These are phyloP conservation scores for Megaustenia siamemsis DNA, from an alignment of 2,888 invertebrate genomes.

Conservation along the genomic window DNA sequence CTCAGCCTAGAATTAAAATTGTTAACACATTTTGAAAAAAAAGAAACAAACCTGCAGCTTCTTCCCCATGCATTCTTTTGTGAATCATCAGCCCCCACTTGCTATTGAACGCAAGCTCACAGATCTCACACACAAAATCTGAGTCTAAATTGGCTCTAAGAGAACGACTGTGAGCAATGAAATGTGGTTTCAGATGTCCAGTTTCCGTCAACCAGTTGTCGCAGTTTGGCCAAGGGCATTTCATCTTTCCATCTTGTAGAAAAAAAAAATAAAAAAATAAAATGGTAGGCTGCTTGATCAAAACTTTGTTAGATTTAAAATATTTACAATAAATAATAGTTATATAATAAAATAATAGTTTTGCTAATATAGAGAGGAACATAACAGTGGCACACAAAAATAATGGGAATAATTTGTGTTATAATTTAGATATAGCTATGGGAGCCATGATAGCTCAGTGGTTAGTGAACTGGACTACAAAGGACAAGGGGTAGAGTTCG, in stretches of 20 bases:
- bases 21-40: too few relatives aligned
- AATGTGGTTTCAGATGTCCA: conserved; percentile 45
- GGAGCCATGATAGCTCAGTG: too few relatives aligned
- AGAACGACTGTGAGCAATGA: conserved; percentile 50
- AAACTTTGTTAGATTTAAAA: too few relatives aligned
- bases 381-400: too few relatives aligned
- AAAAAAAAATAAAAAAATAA: neutral
- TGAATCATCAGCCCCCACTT: conserved; percentile 52
- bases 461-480: too few relatives aligned
- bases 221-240: conserved; percentile 51
- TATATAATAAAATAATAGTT: too few relatives aligned
- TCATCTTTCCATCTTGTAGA: conserved; percentile 39
- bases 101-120: conserved; percentile 48
- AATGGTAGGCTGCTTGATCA: neutral
- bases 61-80: conserved; percentile 51
- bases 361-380: too few relatives aligned
- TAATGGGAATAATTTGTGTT: too few relatives aligned
- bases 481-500: too few relatives aligned
- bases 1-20: too few relatives aligned
- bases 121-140: conserved; percentile 50
- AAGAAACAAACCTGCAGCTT: conserved; percentile 41
- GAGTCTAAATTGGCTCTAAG: conserved; percentile 43
- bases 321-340: too few relatives aligned
- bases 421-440: too few relatives aligned
- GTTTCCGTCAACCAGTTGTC: conserved; percentile 47